phyloP scores from a whole-genome alignment of 2,888 invertebrate species.

The Volucella zonaria region DNA sequence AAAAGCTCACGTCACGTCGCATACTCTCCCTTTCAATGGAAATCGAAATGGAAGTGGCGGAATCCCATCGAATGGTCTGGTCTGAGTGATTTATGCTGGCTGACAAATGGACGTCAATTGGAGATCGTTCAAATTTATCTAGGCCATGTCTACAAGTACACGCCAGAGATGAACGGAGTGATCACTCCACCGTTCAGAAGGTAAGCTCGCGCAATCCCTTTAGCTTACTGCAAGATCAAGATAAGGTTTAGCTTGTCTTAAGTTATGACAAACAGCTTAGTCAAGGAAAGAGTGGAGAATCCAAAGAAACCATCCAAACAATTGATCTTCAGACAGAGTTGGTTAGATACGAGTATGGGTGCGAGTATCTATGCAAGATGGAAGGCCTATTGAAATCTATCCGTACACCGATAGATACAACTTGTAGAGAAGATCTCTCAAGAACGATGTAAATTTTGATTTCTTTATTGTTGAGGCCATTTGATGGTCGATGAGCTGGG shows the following conservation, averaged over 20 bases:
- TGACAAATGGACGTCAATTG: conserved; percentile 58
- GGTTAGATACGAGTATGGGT: background rate
- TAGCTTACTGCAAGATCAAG: conserved; percentile 58
- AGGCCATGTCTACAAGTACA: conserved; percentile 51
- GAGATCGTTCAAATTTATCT: conserved; percentile 31
- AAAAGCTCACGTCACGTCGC: conserved; percentile 40
- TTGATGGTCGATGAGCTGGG: conserved; percentile 7
- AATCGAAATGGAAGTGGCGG: background rate
- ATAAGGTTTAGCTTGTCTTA: conserved; percentile 52
- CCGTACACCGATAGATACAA: conserved; percentile 25
- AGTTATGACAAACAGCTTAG: conserved; percentile 67
- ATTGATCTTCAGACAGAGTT: conserved; percentile 52
- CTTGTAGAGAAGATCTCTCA: conserved; percentile 43
- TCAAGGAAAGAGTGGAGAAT: background rate
- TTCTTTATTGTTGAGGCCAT: conserved; percentile 69
- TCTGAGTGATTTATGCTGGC: conserved; percentile 53
- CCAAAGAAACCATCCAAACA: conserved; percentile 23
- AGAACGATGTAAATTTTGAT: conserved; percentile 69
- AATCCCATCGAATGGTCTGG: background rate
- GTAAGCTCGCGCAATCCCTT: conserved; percentile 42
- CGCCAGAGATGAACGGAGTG: conserved; percentile 32
- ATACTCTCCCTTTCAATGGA: conserved; percentile 60
- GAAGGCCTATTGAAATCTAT: conserved; percentile 18
- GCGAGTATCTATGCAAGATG: background rate
- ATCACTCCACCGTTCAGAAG: conserved; percentile 14